Conservation (phyloP, 2,888 invertebrate genomes). For the Parascotia fuliginaria region DNA sequence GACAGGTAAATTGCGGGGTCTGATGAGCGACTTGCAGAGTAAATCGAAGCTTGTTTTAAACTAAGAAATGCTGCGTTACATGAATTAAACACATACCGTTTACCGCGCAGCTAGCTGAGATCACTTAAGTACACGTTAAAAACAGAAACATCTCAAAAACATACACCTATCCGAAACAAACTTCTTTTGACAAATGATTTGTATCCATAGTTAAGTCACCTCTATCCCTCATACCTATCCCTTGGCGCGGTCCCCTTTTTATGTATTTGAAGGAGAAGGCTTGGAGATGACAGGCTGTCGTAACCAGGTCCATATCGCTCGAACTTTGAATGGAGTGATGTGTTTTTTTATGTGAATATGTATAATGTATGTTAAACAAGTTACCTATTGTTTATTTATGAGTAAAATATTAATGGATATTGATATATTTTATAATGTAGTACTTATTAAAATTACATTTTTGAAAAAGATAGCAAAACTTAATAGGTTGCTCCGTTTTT, state of each 20-base stretch:
- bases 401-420: too few species aligned
- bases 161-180: neutral
- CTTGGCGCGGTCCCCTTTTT: constrained; percentile 12
- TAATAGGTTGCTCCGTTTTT: too few species aligned
- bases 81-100: too few species aligned
- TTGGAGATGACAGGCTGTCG: constrained; percentile 11
- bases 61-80: too few species aligned
- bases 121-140: too few species aligned
- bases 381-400: too few species aligned
- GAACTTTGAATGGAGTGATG: neutral
- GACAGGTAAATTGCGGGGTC: constrained; percentile 27
- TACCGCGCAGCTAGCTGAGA: too few species aligned
- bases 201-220: constrained; percentile 3
- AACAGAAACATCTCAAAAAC: neutral
- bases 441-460: too few species aligned
- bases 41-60: constrained; percentile 15
- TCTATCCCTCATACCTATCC: constrained; percentile 3
- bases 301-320: constrained; percentile 5
- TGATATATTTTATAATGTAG: too few species aligned
- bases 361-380: too few species aligned
- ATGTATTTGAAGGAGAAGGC: constrained; percentile 2
- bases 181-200: constrained; percentile 7
- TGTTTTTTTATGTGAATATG: neutral
- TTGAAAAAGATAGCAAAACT: too few species aligned
- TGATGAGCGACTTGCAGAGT: constrained; percentile 5